Conservation (phyloP, 1,140 invertebrate genomes). For the Diabrotica virgifera region DNA sequence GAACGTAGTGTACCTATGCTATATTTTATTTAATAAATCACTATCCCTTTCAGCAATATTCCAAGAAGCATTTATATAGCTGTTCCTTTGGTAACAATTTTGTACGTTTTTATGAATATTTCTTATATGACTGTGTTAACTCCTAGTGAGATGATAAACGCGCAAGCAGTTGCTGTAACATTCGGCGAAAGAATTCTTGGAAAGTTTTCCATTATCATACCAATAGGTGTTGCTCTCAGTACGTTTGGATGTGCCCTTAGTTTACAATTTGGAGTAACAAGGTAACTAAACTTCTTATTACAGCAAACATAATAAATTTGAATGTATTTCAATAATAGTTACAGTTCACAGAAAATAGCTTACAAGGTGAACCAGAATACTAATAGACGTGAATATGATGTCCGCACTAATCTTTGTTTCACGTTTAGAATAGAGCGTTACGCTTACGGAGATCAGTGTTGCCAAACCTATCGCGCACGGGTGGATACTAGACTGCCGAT, state of each 20-base stretch:
- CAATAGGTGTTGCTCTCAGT: conserved; percentile 69
- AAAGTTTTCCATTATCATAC: conserved; percentile 60
- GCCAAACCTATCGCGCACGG: no score
- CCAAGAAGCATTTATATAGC: conserved; percentile 86
- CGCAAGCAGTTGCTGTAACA: conserved; percentile 81
- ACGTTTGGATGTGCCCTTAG: conserved; percentile 75
- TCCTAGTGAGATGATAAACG: conserved; percentile 72
- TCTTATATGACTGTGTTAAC: conserved; percentile 88
- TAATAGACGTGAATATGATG: no score
- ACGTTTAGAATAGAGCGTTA: no score
- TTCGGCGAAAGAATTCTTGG: conserved; percentile 65
- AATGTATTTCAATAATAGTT: no score
- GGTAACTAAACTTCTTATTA: conserved; percentile 44
- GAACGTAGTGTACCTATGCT: no score
- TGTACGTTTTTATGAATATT: conserved; percentile 90
- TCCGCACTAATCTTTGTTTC: no score
- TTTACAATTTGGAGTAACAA: conserved; percentile 70
- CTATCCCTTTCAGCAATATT: conserved; percentile 60
- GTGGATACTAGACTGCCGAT: no score
- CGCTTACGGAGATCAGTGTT: no score
- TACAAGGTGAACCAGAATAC: no score
- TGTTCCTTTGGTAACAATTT: conserved; percentile 78
- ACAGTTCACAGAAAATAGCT: no score
- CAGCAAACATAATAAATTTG: no score
- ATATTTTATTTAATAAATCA: neutral